Base-by-base conservation (phyloP, 1,140 invertebrate species). In the Trichoplusia ni region DNA sequence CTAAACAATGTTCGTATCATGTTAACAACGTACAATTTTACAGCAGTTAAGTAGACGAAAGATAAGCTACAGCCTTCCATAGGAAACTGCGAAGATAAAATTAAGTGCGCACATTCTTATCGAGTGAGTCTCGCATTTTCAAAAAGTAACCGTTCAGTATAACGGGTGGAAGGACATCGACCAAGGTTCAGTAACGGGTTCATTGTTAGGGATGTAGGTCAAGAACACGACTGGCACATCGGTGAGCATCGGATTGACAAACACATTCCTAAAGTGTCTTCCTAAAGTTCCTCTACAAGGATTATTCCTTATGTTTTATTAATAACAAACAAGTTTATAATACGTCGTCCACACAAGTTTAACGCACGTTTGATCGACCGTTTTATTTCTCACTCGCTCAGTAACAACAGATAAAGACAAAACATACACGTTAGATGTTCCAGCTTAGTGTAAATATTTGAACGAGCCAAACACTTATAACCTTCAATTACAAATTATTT, bases 171-270 rank as follows among this genome's bases (percentile, higher is more conserved):
- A 60, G 58, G 58, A 60, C 58, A 14, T 60, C 18, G 27, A 19
- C 19, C 44, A 47, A 35, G 42, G 44, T 14, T 47, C 33, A 40
- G 53, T 59, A 60, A 60, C 58, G 58, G 58, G 40, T 33, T 60
- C 42, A 35, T 47, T 60, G 42, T 47, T 23, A 47, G 18, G 42
- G 29, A 47, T 47, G 25, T 46, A 19, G 58, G 58, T 58, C 54
- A 42, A 58, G 35, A 27, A 14, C 33, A 16, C n/a, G 25, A 33
- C 51, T 13, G 13, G 33, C 35, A 14, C 51, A 38, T 40, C 37
- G 38, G 9, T 42, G 4, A 58, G 16, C n/a, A 6, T n/a, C n/a
- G n/a, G n/a, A n/a, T n/a, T n/a, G n/a, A n/a, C n/a, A n/a, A n/a
- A n/a, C n/a, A n/a, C n/a, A n/a, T n/a, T n/a, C n/a, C n/a, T n/a